Evolutionary conservation across 2,113 vertebrate species (phyloP).

Genomic region (Pitta sordida): DNA sequence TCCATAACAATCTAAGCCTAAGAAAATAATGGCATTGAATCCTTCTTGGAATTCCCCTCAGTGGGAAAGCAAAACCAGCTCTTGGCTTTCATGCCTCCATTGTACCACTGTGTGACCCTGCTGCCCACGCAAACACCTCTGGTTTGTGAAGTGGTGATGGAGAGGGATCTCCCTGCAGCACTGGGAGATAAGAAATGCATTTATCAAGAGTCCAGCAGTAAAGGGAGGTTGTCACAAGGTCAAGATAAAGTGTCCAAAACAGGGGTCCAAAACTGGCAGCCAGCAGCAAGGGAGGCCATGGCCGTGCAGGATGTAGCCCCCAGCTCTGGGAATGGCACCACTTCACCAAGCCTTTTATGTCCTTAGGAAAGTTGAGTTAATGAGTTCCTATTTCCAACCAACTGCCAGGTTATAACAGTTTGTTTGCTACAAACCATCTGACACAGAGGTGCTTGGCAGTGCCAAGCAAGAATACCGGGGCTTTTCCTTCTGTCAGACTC

Average conservation of each 20-base stretch:
- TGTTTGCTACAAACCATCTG: constrained; percentile 5
- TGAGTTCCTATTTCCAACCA: not conserved
- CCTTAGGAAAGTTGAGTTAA: not conserved
- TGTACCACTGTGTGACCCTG: not conserved
- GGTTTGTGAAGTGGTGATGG: fast-evolving
- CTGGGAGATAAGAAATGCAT: not conserved
- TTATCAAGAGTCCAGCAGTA: not conserved
- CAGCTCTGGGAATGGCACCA: fast-evolving
- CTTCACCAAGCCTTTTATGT: not conserved
- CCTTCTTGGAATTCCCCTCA: not conserved
- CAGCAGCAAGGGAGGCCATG: not conserved
- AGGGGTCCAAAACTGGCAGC: not conserved
- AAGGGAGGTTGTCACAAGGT: not conserved
- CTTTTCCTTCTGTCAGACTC: constrained; percentile 15
- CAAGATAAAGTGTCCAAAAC: not conserved
- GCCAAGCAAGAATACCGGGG: fast-evolving
- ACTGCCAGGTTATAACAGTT: constrained; percentile 9
- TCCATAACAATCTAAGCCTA: not conserved
- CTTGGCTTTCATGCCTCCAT: not conserved
- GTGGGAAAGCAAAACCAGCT: not conserved
- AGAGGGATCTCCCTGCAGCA: not conserved
- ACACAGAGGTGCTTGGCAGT: not conserved
- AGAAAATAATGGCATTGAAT: not conserved
- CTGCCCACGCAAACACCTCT: not conserved
- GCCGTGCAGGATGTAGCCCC: not conserved